Evolutionary conservation across 2,113 vertebrate genomes (phyloP), one percentile per base, ranked within the genome.

Genomic region (Zeus faber): DNA sequence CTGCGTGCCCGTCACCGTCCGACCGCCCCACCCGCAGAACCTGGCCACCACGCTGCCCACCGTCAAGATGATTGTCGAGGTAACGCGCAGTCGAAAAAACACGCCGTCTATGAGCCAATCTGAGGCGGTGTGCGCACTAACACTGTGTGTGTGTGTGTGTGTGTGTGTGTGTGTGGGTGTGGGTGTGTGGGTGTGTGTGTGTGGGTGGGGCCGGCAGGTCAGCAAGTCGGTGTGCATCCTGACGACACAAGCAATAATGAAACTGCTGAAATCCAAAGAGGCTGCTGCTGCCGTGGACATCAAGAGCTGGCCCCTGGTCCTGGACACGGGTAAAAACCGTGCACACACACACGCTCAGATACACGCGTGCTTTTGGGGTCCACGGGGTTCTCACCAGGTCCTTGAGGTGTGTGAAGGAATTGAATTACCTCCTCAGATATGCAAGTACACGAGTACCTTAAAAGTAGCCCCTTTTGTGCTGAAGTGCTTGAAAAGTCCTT

Each of bases 31-130:
- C 65, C 93, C 95, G 0, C 95, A 96, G 82, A 98, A 97, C 69
- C 89, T 97, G 29, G 85, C 93, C 33, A 97, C 94, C 54, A 98
- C 95, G 0, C 85, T 98, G 41, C 95, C 95, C 62, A 98, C 95
- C 0, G 95, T 98, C 82, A 96, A 94, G 84, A 98, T 98, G 95
- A 97, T 97, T 43, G 95, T 98, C 8, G 95, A 98, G 94, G 95
- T 98, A 76, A 72, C 27, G 40, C n/a, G n/a, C n/a, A n/a, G n/a
- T n/a, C n/a, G n/a, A n/a, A n/a, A n/a, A n/a, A n/a, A n/a, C 4
- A 14, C 46, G 31, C 6, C 7, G 14, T 2, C 9, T 35, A n/a
- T 35, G 9, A 11, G 31, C 31, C 14, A 35, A 35, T 10, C 9
- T 5, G 4, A 29, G 4, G 9, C 27, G 16, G 41, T 13, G 41